phyloP scores from a whole-genome alignment of 2,888 invertebrate genomes.

The Philereme transversata region DNA sequence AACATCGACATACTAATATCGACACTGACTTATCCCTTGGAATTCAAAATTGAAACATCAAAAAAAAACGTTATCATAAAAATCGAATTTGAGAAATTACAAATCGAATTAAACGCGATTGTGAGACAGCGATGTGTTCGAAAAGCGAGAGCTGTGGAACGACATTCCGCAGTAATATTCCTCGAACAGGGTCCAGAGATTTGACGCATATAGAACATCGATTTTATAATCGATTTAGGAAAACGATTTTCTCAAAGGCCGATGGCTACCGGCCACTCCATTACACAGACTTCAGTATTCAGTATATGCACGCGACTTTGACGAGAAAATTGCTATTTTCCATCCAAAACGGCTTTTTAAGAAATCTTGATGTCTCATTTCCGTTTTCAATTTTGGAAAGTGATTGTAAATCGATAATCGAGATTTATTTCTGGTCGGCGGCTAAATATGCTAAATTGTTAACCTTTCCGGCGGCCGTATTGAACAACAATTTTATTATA shows the following conservation, averaged over 20 bases:
- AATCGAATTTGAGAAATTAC: conserved; percentile 42
- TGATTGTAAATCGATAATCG: conserved; percentile 41
- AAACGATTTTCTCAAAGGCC: conserved; percentile 9
- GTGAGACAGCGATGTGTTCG: conserved; percentile 39
- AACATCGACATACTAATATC: conserved; percentile 18
- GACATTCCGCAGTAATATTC: conserved; percentile 78
- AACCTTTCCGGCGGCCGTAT: conserved; percentile 72
- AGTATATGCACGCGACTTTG: conserved; percentile 25
- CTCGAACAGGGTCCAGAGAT: conserved; percentile 58
- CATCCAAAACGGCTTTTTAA: conserved; percentile 28
- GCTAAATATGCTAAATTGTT: conserved; percentile 66
- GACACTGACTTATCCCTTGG: conserved; percentile 19
- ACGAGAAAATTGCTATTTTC: conserved; percentile 38
- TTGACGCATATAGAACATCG: conserved; percentile 48
- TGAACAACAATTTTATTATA: conserved; percentile 79
- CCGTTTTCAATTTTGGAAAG: conserved; percentile 35
- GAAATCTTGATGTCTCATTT: conserved; percentile 28
- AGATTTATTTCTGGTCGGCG: conserved; percentile 42
- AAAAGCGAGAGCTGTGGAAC: conserved; percentile 75
- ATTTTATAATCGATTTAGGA: conserved; percentile 52
- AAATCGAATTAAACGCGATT: conserved; percentile 43
- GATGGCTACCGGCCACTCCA: conserved; percentile 15
- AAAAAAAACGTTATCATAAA: conserved; percentile 30
- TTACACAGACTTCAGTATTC: conserved; percentile 6
- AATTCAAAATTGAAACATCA: conserved; percentile 24